These are phyloP conservation scores for Lontra canadensis DNA, from an alignment of 2,113 vertebrate genomes.

Conservation along the genomic window DNA sequence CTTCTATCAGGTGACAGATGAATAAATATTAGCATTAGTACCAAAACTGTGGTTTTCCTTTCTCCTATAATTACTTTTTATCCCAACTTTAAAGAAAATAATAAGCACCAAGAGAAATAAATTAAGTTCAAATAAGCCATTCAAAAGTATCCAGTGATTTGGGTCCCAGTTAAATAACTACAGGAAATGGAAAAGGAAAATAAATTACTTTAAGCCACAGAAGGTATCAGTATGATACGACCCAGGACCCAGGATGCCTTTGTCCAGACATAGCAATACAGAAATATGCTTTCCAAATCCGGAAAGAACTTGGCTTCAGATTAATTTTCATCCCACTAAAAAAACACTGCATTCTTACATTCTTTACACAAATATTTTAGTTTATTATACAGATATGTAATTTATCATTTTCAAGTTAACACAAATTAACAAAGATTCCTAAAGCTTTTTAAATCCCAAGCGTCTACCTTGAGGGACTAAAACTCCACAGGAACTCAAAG, in stretches of 20 bases:
- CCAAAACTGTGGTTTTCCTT: neutral
- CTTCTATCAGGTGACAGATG: neutral
- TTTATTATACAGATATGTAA: neutral
- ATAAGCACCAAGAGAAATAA: neutral
- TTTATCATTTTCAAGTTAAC: slow-evolving; percentile 8
- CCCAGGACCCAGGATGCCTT: rapidly evolving
- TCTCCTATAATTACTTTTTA: neutral
- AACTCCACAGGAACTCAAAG: neutral
- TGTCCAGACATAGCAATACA: neutral
- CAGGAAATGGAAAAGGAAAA: neutral
- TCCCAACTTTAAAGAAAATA: neutral
- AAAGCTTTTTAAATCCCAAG: neutral
- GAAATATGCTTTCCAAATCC: neutral
- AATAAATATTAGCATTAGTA: neutral
- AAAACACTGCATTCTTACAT: neutral
- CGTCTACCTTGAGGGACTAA: neutral
- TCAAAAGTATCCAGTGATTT: neutral
- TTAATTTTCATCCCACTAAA: neutral
- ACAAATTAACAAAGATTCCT: neutral
- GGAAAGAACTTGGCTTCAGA: neutral
- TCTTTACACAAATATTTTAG: neutral
- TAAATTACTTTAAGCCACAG: neutral
- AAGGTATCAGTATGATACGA: rapidly evolving
- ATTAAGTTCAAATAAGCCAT: neutral
- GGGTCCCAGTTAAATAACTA: neutral